Base-by-base conservation (phyloP, 2,113 vertebrate genomes). In the Pycnonotus jocosus region DNA sequence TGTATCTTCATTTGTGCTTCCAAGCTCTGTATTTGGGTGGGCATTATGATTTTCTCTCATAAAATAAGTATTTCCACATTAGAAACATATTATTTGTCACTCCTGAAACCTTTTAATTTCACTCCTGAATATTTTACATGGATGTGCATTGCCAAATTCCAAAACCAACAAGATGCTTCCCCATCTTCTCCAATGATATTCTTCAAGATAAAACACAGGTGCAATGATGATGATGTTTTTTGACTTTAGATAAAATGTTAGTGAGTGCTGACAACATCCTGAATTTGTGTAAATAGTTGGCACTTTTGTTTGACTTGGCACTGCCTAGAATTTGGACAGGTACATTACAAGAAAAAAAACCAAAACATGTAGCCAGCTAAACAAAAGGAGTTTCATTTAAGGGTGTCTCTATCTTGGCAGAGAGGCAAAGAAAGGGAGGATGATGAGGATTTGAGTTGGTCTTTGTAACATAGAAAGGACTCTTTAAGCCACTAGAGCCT, bases 341-440 rank as follows among this genome's bases (percentile, higher is more conserved):
- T n/a, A 57, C 1, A 14, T n/a, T 65, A 33, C 15, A 62, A 38
- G 12, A 61, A 62, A 64, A 60, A 62, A 45, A 57, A 3, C 10
- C n/a, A n/a, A n/a, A n/a, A n/a, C n/a, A 56, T 0, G 0, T 4
- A 50, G 51, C 2, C 25, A 30, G 64, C 7, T 38, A 58, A 37
- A 10, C 1, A 17, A 17, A 60, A n/a, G 7, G 33, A 48, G 6
- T 61, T 91, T 82, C 3, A 45, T 79, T 69, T 69, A 72, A 79
- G 7, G 6, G 2, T 44, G 8, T 44, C 10, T 88, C 27, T 57
- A 68, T 88, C 58, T 66, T 33, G 15, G 37, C 2, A 30, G 27
- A 2, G 4, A 4, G 3, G 1, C 17, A 83, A 72, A 82, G 70
- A 61, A 78, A 9, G 12, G 23, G 15, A 77, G 31, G 16, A 45